Percentiles rank a stretch among this genome's conserved stretches.
Evolutionary conservation across 1,140 invertebrate genomes (phyloP).

Genomic region (Saccostrea glomerata): DNA sequence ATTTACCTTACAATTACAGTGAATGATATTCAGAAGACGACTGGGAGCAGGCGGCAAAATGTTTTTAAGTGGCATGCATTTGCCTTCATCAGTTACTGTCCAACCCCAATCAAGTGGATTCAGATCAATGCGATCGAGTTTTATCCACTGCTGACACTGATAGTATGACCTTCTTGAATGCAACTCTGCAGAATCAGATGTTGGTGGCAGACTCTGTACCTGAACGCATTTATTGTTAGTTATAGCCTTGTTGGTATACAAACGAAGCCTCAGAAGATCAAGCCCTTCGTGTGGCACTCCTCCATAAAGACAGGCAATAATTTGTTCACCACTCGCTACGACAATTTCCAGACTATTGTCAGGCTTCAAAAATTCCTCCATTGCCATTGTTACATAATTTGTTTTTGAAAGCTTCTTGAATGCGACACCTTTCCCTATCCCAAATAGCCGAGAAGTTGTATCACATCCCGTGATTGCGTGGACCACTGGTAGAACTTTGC

Average conservation of each 20-base stretch:
- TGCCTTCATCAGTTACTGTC: slow-evolving; percentile 42
- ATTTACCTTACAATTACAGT: slow-evolving; percentile 59
- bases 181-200: slow-evolving; percentile 41
- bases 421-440: slow-evolving; percentile 43
- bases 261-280: slow-evolving; percentile 3
- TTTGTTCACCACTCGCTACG: slow-evolving; percentile 33
- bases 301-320: slow-evolving; percentile 35
- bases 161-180: slow-evolving; percentile 37
- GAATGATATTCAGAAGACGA: slow-evolving; percentile 54
- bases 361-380: background rate
- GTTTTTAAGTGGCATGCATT: slow-evolving; percentile 48
- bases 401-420: background rate
- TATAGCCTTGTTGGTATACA: too few species aligned
- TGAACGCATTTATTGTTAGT: too few species aligned
- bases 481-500: slow-evolving; percentile 28
- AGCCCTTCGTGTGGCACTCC: slow-evolving; percentile 7
- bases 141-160: slow-evolving; percentile 47
- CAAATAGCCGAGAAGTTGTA: slow-evolving; percentile 50
- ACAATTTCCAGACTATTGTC: background rate
- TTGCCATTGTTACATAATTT: background rate
- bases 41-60: slow-evolving; percentile 54
- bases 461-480: slow-evolving; percentile 59
- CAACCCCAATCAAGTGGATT: slow-evolving; percentile 56
- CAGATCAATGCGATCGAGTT: background rate
- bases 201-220: too few species aligned